Conservation (phyloP, 2,113 vertebrate genomes). For the Mus musculus region GRCm39 chr9:97128501-97129000, state of each 20-base stretch:
- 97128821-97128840: background rate
- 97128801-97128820: background rate
- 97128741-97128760: background rate
- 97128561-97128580: background rate
- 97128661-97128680: background rate
- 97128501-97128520: background rate
- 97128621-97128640: no score
- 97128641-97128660: background rate
- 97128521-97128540: background rate
- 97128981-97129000: background rate
- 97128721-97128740: background rate
- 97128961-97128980: background rate
- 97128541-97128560: background rate
- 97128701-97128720: background rate
- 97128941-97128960: background rate
- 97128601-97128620: background rate
- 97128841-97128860: background rate
- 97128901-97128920: background rate
- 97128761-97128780: background rate
- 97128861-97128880: background rate
- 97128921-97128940: background rate
- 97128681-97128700: background rate
- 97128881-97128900: background rate
- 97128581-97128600: background rate
- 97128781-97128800: background rate